These are phyloP conservation scores for Xestia c-nigrum DNA, from an alignment of 2,888 invertebrate genomes.

Conservation along the genomic window DNA sequence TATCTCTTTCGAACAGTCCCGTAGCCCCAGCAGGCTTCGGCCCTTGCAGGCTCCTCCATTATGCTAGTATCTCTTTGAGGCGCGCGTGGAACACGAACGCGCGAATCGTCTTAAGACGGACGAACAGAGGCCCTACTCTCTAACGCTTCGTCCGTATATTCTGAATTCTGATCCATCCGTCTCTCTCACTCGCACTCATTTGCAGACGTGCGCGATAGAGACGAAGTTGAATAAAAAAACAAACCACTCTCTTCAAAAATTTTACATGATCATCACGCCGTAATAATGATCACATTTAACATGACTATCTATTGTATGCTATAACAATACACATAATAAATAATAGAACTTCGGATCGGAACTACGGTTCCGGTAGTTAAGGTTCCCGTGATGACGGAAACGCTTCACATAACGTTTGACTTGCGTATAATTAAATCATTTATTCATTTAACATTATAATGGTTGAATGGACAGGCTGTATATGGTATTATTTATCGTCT, in stretches of 20 bases:
- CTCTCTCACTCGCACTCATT: no score
- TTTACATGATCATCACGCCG: slow-evolving; percentile 17
- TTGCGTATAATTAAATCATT: slow-evolving; percentile 26
- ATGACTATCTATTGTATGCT: slow-evolving; percentile 27
- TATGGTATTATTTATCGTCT: neutral
- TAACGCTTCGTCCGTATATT: no score
- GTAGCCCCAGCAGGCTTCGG: no score
- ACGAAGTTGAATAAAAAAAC: neutral
- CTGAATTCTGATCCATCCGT: no score
- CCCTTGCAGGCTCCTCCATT: no score
- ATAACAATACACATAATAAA: slow-evolving; percentile 52
- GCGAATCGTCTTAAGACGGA: no score
- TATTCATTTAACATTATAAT: slow-evolving; percentile 32
- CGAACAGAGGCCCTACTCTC: no score
- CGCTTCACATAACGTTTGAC: slow-evolving; percentile 12
- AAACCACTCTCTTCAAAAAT: neutral
- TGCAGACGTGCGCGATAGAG: no score
- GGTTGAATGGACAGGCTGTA: slow-evolving; percentile 33
- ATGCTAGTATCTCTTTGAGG: no score
- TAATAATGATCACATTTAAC: slow-evolving; percentile 18
- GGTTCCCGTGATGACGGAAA: slow-evolving; percentile 58
- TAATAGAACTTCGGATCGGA: slow-evolving; percentile 52
- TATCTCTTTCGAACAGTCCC: no score
- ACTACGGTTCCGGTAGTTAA: slow-evolving; percentile 63
- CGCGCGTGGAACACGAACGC: no score